Conservation (phyloP, 2,888 invertebrate genomes). For the Sphaeridia pumilis region DNA sequence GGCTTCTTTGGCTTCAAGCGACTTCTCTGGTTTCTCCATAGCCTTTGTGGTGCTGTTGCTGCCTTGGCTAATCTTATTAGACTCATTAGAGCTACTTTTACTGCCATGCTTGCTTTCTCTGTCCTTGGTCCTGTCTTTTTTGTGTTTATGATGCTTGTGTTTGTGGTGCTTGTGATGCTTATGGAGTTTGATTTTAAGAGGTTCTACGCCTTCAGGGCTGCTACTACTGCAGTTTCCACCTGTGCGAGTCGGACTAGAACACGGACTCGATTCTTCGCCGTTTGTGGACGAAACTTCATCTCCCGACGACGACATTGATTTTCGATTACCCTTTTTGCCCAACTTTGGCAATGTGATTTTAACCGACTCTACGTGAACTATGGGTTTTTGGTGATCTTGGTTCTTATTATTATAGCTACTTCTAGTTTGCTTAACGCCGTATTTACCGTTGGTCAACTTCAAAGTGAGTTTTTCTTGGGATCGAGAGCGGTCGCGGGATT, state of each 20-base stretch:
- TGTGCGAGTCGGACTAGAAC: background rate
- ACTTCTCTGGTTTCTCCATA: background rate
- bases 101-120: constrained; percentile 9
- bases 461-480: background rate
- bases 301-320: background rate
- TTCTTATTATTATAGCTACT: background rate
- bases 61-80: background rate
- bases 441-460: background rate
- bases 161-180: constrained; percentile 34
- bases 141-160: constrained; percentile 24
- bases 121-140: constrained; percentile 14
- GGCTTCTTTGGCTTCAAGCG: background rate
- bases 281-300: background rate
- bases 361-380: background rate
- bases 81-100: background rate
- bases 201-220: background rate
- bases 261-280: background rate
- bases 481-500: background rate
- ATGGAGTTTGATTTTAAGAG: constrained; percentile 16
- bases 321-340: background rate
- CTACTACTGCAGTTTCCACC: background rate
- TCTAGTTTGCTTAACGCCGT: background rate
- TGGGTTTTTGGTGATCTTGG: background rate
- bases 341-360: background rate
- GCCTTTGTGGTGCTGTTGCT: background rate